phyloP scores from a whole-genome alignment of 2,113 vertebrate species.

The Cyphomyrus plagiostoma region DNA sequence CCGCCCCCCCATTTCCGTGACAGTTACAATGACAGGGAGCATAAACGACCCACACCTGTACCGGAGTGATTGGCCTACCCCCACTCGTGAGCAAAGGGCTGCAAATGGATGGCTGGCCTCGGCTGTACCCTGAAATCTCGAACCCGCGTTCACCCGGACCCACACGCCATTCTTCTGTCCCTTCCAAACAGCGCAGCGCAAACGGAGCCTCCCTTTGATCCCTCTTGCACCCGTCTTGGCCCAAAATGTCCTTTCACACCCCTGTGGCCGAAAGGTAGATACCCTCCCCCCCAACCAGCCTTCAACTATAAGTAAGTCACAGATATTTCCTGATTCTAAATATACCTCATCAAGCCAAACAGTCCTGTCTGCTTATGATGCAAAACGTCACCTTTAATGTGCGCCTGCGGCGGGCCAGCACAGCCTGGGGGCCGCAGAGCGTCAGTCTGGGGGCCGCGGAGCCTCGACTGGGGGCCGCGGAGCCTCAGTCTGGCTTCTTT shows the following conservation, averaged over 20 bases:
- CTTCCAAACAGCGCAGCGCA: background rate
- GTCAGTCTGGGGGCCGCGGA: background rate
- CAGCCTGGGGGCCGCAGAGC: background rate
- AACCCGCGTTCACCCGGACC: background rate
- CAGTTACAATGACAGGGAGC: background rate
- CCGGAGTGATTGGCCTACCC: background rate
- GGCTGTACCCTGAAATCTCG: background rate
- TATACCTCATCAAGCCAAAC: conserved; percentile 34
- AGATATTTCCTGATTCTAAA: conserved; percentile 41
- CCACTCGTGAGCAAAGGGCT: background rate
- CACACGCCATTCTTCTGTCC: background rate
- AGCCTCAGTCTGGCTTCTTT: background rate
- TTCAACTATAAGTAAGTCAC: conserved; percentile 32
- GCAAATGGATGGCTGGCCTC: background rate
- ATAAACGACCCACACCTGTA: background rate
- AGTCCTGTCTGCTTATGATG: conserved; percentile 25
- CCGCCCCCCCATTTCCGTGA: background rate
- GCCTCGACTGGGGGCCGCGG: background rate
- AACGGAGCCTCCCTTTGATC: background rate
- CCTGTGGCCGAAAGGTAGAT: background rate
- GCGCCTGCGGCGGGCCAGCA: background rate
- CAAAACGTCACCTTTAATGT: conserved; percentile 25
- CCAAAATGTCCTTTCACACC: background rate
- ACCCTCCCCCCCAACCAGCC: background rate
- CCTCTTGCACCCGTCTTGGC: background rate